Percentiles rank a stretch among this genome's conserved stretches.
phyloP scores from a whole-genome alignment of 1,140 invertebrate genomes.

The Agraylea sexmaculata region DNA sequence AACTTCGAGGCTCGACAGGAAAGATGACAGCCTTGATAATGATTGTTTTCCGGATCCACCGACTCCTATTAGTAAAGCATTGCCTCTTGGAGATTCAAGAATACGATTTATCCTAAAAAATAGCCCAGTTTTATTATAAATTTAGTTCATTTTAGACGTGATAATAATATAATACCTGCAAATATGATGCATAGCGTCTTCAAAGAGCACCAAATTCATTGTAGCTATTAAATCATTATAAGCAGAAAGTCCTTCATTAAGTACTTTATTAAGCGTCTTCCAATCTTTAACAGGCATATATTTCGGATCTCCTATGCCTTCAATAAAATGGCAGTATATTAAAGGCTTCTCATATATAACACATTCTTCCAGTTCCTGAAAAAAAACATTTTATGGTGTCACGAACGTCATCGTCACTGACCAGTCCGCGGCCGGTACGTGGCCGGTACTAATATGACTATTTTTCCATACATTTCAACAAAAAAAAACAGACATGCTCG shows the following conservation, averaged over 20 bases:
- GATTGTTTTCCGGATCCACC: conserved; percentile 93
- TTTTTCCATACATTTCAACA: no score
- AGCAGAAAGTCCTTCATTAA: conserved; percentile 68
- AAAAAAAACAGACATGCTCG: no score
- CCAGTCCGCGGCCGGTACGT: no score
- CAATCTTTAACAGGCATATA: conserved; percentile 72
- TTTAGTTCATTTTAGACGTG: neutral
- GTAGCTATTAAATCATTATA: conserved; percentile 80
- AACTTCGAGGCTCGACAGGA: conserved; percentile 79
- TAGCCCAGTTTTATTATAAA: neutral
- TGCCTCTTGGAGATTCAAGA: conserved; percentile 79
- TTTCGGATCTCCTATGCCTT: conserved; percentile 83
- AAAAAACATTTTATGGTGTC: conserved; percentile 10
- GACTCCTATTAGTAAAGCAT: conserved; percentile 84
- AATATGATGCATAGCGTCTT: conserved; percentile 88
- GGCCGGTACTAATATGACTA: no score
- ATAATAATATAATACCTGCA: conserved; percentile 41
- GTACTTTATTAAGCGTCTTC: conserved; percentile 57
- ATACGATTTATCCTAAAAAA: conserved; percentile 77
- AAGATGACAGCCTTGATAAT: conserved; percentile 73
- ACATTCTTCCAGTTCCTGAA: conserved; percentile 51
- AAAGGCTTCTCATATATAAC: conserved; percentile 56
- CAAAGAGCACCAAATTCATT: conserved; percentile 93
- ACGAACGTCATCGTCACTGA: no score
- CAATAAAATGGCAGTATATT: conserved; percentile 84